phyloP scores from a whole-genome alignment of 1,140 invertebrate species.

The Anoplophora glabripennis region DNA sequence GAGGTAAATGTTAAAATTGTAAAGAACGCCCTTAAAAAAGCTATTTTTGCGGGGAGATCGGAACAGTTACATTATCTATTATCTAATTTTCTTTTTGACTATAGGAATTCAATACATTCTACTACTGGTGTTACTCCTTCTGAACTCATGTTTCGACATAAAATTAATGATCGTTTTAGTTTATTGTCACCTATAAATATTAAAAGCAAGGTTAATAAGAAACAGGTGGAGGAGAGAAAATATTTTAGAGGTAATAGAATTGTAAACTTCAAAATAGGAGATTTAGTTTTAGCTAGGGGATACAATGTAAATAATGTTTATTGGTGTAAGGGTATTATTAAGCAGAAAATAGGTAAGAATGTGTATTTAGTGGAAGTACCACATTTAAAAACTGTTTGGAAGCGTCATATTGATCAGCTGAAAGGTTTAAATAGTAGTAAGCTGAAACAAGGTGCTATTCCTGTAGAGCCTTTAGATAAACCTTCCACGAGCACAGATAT shows the following conservation, averaged over 20 bases:
- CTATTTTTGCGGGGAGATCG: background rate
- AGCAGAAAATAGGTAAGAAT: background rate
- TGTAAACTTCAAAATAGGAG: background rate
- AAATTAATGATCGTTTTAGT: conserved; percentile 9
- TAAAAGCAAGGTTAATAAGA: background rate
- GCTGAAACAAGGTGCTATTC: too few species aligned
- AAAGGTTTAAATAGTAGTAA: background rate
- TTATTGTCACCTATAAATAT: conserved; percentile 1
- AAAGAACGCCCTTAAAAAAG: conserved; percentile 36
- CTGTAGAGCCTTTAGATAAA: too few species aligned
- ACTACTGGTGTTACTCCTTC: conserved; percentile 13
- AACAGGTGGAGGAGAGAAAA: background rate
- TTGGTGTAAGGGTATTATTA: conserved; percentile 5
- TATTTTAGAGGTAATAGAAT: background rate
- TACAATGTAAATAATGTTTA: background rate
- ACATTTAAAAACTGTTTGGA: conserved; percentile 3
- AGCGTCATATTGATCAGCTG: conserved; percentile 5
- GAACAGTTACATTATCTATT: background rate
- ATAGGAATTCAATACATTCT: conserved; percentile 13
- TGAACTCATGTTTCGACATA: conserved; percentile 13
- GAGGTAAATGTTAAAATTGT: conserved; percentile 40
- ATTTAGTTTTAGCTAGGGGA: conserved; percentile 4
- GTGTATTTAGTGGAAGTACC: conserved; percentile 1
- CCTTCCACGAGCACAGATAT: too few species aligned
- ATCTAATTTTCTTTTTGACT: conserved; percentile 8